Conservation (phyloP, 2,888 invertebrate genomes). For the Ichneumoninae sp. region DNA sequence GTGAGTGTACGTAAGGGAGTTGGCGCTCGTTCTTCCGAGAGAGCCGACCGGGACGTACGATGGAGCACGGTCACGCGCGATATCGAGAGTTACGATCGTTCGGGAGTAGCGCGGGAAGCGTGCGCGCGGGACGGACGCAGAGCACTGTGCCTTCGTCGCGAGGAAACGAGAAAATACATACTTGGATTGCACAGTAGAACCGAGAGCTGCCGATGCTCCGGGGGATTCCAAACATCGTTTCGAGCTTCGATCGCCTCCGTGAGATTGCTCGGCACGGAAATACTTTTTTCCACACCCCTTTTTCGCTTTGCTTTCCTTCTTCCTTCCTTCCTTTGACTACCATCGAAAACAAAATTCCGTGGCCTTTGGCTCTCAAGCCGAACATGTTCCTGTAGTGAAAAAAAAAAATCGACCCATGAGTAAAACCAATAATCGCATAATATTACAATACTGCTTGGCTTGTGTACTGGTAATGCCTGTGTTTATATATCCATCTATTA, state of each 20-base stretch:
- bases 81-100: slow-evolving; percentile 63
- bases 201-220: slow-evolving; percentile 17
- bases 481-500: no score
- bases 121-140: slow-evolving; percentile 24
- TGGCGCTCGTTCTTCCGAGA: slow-evolving; percentile 26
- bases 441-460: no score
- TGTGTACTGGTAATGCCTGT: no score
- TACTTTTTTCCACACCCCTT: slow-evolving; percentile 6
- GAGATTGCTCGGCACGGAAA: slow-evolving; percentile 39
- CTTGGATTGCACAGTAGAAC: slow-evolving; percentile 26
- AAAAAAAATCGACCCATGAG: background rate
- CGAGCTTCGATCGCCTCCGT: slow-evolving; percentile 29
- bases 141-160: slow-evolving; percentile 24
- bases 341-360: background rate
- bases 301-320: background rate
- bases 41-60: slow-evolving; percentile 20
- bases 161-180: slow-evolving; percentile 9
- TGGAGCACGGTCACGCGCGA: slow-evolving; percentile 57
- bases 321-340: background rate
- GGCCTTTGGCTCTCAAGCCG: background rate
- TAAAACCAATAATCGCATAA: no score
- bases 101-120: slow-evolving; percentile 35
- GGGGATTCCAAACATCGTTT: slow-evolving; percentile 47
- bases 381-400: background rate
- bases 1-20: slow-evolving; percentile 42